Percentiles rank a stretch among this genome's conserved stretches.
Evolutionary conservation across 2,888 invertebrate species (phyloP).

Genomic region (Microchrysa polita): DNA sequence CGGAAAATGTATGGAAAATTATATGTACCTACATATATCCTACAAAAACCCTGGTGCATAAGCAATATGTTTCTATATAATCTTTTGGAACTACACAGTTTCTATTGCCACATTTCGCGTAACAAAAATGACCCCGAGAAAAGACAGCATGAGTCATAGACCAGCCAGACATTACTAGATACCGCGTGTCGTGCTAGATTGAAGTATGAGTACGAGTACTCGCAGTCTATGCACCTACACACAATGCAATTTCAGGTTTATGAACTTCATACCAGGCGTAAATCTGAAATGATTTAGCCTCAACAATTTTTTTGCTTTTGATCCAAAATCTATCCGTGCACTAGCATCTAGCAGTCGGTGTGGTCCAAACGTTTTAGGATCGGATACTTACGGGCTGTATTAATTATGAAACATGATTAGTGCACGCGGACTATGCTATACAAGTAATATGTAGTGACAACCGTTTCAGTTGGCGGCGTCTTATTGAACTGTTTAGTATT

Average conservation of each 20-base stretch:
- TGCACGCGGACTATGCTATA: constrained; percentile 47
- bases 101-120: too few species aligned
- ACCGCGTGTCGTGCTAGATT: not conserved
- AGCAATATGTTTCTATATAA: too few species aligned
- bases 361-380: constrained; percentile 20
- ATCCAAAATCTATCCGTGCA: constrained; percentile 28
- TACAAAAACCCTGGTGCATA: too few species aligned
- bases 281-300: constrained; percentile 41
- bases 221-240: constrained; percentile 51
- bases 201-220: too few species aligned
- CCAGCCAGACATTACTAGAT: too few species aligned
- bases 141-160: too few species aligned
- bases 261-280: constrained; percentile 51
- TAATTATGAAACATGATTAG: constrained; percentile 51
- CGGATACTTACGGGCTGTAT: constrained; percentile 45
- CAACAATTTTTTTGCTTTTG: not conserved
- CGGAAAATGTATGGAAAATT: too few species aligned
- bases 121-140: too few species aligned
- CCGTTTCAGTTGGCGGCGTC: constrained; percentile 49
- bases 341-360: constrained; percentile 3
- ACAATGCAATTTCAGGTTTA: constrained; percentile 50
- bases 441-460: constrained; percentile 49
- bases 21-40: too few species aligned
- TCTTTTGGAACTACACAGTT: too few species aligned
- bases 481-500: constrained; percentile 42